Conservation (phyloP, 2,888 invertebrate genomes). For the Stegophylla sp. region DNA sequence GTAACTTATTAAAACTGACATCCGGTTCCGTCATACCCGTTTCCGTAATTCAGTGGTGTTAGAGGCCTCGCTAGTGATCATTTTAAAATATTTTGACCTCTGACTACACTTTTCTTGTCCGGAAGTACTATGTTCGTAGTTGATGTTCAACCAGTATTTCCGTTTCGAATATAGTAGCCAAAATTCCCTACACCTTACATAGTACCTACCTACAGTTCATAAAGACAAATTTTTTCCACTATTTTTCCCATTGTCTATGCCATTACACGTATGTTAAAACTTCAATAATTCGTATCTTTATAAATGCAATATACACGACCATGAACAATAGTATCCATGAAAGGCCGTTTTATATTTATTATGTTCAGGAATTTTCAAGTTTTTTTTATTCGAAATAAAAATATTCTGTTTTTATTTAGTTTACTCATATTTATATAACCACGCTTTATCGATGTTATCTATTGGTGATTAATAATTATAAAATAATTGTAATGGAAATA, state of each 20-base stretch:
- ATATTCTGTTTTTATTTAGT: no score
- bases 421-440: no score
- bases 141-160: constrained; percentile 37
- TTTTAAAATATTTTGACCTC: constrained; percentile 11
- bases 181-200: not conserved
- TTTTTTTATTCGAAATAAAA: no score
- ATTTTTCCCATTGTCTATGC: not conserved
- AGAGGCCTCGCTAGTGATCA: constrained; percentile 16
- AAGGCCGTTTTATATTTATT: not conserved
- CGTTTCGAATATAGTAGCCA: constrained; percentile 5
- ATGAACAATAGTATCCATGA: not conserved
- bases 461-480: no score
- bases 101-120: constrained; percentile 14
- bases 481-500: no score
- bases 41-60: constrained; percentile 26
- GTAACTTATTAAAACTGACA: constrained; percentile 48
- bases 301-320: no score
- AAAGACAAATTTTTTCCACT: not conserved
- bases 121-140: constrained; percentile 23
- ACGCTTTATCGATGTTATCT: no score
- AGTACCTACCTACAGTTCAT: not conserved
- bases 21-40: constrained; percentile 23
- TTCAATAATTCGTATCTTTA: no score
- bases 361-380: no score
- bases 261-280: not conserved